Evolutionary conservation across 2,797 vertebrate species (phyloP).

Genomic region (Loriculus beryllinus): DNA sequence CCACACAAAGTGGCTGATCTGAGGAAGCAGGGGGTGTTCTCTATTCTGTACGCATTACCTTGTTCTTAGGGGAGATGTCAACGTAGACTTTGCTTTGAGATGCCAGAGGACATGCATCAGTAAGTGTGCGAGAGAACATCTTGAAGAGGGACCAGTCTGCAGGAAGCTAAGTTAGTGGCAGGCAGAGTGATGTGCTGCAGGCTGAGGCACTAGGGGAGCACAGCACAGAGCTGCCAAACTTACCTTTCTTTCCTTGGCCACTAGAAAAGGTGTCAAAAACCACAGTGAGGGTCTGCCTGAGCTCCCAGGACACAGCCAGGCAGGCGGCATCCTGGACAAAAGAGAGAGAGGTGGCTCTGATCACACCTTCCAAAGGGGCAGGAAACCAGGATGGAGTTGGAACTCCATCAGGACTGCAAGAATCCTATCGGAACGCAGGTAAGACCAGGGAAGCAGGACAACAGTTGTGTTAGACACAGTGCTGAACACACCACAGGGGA

Average conservation of each 20-base stretch:
- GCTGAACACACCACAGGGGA: neutral
- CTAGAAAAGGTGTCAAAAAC: constrained; percentile 91
- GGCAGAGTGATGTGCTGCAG: neutral
- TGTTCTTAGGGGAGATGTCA: constrained; percentile 85
- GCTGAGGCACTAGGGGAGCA: accelerated
- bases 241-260: constrained; percentile 89
- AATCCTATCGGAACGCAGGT: neutral
- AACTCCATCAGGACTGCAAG: neutral
- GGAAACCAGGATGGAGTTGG: neutral
- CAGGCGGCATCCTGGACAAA: constrained; percentile 81
- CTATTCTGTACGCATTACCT: constrained; percentile 73
- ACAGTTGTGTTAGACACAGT: neutral
- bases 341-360: neutral
- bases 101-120: constrained; percentile 91
- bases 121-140: constrained; percentile 96
- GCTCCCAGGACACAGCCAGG: constrained; percentile 86
- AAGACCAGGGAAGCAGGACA: neutral
- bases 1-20: neutral
- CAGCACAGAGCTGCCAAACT: neutral
- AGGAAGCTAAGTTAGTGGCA: neutral
- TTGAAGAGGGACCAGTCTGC: constrained; percentile 96
- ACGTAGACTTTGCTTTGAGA: constrained; percentile 92
- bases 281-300: constrained; percentile 91
- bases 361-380: neutral
- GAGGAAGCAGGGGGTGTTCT: neutral